phyloP scores from a whole-genome alignment of 1,140 invertebrate genomes.

The Chionoecetes opilio region DNA sequence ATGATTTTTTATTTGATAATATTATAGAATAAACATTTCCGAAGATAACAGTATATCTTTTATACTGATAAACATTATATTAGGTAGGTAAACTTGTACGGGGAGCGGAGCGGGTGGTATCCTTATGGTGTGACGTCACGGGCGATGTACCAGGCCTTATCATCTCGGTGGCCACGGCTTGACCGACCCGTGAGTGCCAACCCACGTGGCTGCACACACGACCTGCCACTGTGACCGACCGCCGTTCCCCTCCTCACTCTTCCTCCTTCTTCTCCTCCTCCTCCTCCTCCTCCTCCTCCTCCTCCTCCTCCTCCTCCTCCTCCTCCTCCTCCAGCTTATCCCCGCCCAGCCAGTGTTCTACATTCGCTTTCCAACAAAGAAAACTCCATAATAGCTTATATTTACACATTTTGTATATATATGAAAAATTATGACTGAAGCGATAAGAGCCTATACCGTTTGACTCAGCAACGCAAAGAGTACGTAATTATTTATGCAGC shows the following conservation, averaged over 20 bases:
- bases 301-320: background rate
- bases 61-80: too few species aligned
- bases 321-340: background rate
- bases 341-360: background rate
- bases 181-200: background rate
- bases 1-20: too few species aligned
- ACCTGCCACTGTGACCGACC: conserved; percentile 3
- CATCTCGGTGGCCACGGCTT: too few species aligned
- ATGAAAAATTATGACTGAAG: too few species aligned
- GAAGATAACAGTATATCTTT: too few species aligned
- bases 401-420: background rate
- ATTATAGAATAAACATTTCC: too few species aligned
- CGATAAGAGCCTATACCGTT: background rate
- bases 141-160: too few species aligned
- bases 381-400: background rate
- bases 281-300: background rate
- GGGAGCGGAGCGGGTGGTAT: too few species aligned
- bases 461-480: background rate
- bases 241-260: background rate
- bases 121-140: too few species aligned
- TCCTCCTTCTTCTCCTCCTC: background rate
- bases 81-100: too few species aligned
- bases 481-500: background rate
- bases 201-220: conserved; percentile 3
- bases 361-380: background rate